These are phyloP conservation scores for Onthophagus taurus DNA, from an alignment of 1,140 invertebrate species.

Conservation along the genomic window DNA sequence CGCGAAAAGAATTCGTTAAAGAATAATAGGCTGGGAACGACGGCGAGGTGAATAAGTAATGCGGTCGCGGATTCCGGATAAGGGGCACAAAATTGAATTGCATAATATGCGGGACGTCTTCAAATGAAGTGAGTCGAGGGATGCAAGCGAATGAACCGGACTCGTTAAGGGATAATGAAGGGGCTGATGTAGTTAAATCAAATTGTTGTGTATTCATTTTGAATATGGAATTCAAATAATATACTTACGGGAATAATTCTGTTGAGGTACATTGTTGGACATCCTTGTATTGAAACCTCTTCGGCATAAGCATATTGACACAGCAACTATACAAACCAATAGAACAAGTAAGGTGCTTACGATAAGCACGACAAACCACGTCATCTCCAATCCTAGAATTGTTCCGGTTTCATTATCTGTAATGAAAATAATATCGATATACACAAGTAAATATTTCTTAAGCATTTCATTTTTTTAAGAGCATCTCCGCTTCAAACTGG, in stretches of 20 bases:
- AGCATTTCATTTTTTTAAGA: neutral
- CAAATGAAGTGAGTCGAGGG: too few species aligned
- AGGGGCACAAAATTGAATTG: too few species aligned
- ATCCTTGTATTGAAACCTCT: conserved; percentile 46
- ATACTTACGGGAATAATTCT: conserved; percentile 43
- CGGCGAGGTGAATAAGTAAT: too few species aligned
- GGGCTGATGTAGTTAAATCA: too few species aligned
- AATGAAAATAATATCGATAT: conserved; percentile 26
- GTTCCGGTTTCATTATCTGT: conserved; percentile 61
- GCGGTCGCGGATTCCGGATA: too few species aligned
- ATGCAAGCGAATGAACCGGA: too few species aligned
- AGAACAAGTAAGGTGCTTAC: conserved; percentile 56
- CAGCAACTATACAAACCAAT: conserved; percentile 54
- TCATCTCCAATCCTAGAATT: conserved; percentile 62
- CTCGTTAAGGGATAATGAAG: too few species aligned
- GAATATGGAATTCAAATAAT: neutral
- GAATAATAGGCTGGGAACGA: too few species aligned
- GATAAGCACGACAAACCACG: conserved; percentile 63
- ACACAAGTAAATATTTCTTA: neutral
- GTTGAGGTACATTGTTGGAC: conserved; percentile 44
- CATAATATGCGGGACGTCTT: too few species aligned
- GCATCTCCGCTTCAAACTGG: neutral
- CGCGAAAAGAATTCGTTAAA: too few species aligned
- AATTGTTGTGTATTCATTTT: too few species aligned
- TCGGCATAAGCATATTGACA: conserved; percentile 65